A percentile compares a stretch with the other conserved stretches of the same genome.
Conservation (phyloP, 2,888 invertebrate species). For the Dromius quadrimaculatus region DNA sequence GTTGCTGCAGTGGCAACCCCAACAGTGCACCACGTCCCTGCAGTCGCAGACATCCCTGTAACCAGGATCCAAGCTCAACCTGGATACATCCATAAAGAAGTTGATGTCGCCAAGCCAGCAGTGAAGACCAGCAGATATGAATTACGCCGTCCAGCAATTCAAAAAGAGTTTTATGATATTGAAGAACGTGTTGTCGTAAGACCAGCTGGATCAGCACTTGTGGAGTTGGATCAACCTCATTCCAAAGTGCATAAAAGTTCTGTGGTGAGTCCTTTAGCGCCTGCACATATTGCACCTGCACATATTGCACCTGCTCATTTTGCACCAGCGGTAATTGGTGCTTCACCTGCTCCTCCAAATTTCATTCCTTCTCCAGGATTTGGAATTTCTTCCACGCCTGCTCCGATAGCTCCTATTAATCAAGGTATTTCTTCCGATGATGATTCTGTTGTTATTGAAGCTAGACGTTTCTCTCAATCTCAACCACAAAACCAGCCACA, state of each 20-base stretch:
- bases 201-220: constrained; percentile 72
- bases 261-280: constrained; percentile 49
- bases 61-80: constrained; percentile 68
- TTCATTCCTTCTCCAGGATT: constrained; percentile 54
- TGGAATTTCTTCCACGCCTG: constrained; percentile 39
- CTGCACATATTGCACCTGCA: constrained; percentile 52
- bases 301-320: constrained; percentile 45
- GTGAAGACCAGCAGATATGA: constrained; percentile 71
- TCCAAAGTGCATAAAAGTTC: constrained; percentile 70
- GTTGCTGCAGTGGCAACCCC: constrained; percentile 62
- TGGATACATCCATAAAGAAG: constrained; percentile 69
- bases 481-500: constrained; percentile 12
- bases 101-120: constrained; percentile 72
- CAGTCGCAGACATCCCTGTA: constrained; percentile 68
- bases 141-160: constrained; percentile 72
- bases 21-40: constrained; percentile 65
- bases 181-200: constrained; percentile 73
- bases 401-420: constrained; percentile 2
- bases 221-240: constrained; percentile 72
- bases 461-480: constrained; percentile 42
- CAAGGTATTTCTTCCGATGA: constrained; percentile 51
- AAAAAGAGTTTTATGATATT: constrained; percentile 75
- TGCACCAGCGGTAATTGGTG: constrained; percentile 50
- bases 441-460: constrained; percentile 55
- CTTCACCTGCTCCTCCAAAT: constrained; percentile 54